These are phyloP conservation scores for Heteractis magnifica DNA, from an alignment of 92 coral and sea anemone species.

Conservation along the genomic window DNA sequence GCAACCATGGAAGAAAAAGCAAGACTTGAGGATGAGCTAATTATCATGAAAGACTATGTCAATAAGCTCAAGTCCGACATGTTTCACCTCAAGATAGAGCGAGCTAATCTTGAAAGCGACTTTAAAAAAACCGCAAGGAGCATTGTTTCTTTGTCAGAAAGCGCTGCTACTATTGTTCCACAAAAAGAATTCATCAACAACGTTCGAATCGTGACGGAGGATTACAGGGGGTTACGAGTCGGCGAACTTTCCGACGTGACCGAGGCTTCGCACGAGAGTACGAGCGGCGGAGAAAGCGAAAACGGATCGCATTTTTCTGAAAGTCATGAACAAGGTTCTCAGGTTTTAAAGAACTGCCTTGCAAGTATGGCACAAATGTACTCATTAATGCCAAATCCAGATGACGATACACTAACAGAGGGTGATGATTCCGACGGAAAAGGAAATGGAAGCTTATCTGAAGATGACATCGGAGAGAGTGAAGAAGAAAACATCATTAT, in stretches of 20 bases:
- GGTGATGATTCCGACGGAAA: slow-evolving; percentile 74
- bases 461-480: slow-evolving; percentile 68
- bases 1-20: slow-evolving; percentile 88
- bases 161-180: background rate
- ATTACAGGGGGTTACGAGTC: slow-evolving; percentile 25
- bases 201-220: slow-evolving; percentile 8
- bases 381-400: slow-evolving; percentile 70
- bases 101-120: slow-evolving; percentile 71
- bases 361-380: slow-evolving; percentile 79
- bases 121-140: slow-evolving; percentile 55
- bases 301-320: slow-evolving; percentile 81
- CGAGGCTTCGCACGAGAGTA: slow-evolving; percentile 78
- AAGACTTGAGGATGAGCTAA: slow-evolving; percentile 76
- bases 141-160: slow-evolving; percentile 21
- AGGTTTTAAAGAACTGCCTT: slow-evolving; percentile 67
- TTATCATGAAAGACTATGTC: slow-evolving; percentile 71
- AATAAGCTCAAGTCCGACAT: slow-evolving; percentile 66
- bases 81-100: slow-evolving; percentile 82
- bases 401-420: slow-evolving; percentile 64
- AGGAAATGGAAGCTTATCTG: slow-evolving; percentile 69
- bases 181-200: slow-evolving; percentile 13
- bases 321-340: slow-evolving; percentile 57
- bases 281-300: slow-evolving; percentile 71
- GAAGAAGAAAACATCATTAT: slow-evolving; percentile 85
- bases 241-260: slow-evolving; percentile 85